Evolutionary conservation across 2,888 invertebrate genomes (phyloP).

Genomic region (Ptychoptera contaminata): DNA sequence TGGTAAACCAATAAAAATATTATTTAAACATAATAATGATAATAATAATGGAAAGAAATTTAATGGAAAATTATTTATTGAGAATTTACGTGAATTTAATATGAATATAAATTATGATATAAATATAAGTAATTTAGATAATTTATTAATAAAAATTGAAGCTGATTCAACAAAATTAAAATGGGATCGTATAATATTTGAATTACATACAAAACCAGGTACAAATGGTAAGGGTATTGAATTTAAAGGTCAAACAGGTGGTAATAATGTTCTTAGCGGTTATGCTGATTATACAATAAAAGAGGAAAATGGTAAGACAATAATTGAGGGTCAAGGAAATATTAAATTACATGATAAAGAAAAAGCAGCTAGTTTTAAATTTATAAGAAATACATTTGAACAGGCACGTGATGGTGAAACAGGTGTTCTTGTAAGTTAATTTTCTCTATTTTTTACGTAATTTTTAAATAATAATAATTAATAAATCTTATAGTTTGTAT

Average conservation of each 20-base stretch:
- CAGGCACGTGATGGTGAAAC: slow-evolving; percentile 42
- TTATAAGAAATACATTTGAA: slow-evolving; percentile 45
- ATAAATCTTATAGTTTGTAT: slow-evolving; percentile 33
- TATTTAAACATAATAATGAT: too few species aligned
- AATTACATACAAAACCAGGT: slow-evolving; percentile 43
- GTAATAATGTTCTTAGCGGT: slow-evolving; percentile 47
- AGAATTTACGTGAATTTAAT: slow-evolving; percentile 36
- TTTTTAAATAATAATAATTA: background rate
- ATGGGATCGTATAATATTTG: slow-evolving; percentile 45
- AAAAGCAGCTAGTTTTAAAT: slow-evolving; percentile 57
- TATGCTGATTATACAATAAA: slow-evolving; percentile 54
- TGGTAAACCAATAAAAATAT: too few species aligned
- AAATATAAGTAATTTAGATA: slow-evolving; percentile 42
- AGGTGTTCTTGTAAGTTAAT: slow-evolving; percentile 38
- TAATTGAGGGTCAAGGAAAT: slow-evolving; percentile 60
- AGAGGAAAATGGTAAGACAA: slow-evolving; percentile 51
- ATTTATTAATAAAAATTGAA: slow-evolving; percentile 43
- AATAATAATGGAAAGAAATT: slow-evolving; percentile 33
- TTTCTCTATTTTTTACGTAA: background rate
- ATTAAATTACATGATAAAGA: slow-evolving; percentile 52
- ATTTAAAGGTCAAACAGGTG: slow-evolving; percentile 44
- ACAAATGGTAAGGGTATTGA: slow-evolving; percentile 45
- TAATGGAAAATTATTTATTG: slow-evolving; percentile 37
- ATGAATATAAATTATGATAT: slow-evolving; percentile 38
- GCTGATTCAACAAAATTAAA: slow-evolving; percentile 48